phyloP scores from a whole-genome alignment of 2,797 vertebrate species.

The Discoglossus pictus region DNA sequence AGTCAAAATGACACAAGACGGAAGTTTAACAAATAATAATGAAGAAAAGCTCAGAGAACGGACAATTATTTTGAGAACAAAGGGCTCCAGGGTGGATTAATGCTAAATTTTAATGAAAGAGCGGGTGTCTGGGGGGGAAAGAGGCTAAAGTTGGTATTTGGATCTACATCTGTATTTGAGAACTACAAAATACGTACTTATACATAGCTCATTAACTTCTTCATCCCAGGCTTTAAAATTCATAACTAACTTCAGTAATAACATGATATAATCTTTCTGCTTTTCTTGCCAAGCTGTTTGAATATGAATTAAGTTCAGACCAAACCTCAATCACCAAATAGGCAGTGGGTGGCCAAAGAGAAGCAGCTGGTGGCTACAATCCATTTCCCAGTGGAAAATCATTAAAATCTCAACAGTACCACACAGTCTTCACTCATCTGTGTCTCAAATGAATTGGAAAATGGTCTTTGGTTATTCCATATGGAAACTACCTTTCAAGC shows the following conservation, averaged over 20 bases:
- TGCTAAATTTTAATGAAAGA: no score
- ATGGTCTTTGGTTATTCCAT: not conserved
- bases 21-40: no score
- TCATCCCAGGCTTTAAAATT: constrained; percentile 1
- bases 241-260: not conserved
- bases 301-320: constrained; percentile 16
- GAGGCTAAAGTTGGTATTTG: no score
- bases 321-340: not conserved
- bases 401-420: constrained; percentile 1
- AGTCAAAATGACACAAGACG: no score
- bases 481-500: not conserved
- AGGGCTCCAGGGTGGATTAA: no score
- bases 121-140: no score
- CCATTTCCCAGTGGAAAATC: constrained; percentile 19
- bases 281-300: not conserved
- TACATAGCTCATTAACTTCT: not conserved
- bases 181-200: no score
- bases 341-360: constrained; percentile 17
- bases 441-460: not conserved
- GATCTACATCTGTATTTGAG: no score
- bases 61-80: no score
- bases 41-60: no score
- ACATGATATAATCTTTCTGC: constrained; percentile 9
- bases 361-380: not conserved
- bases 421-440: not conserved